Evolutionary conservation across 2,888 invertebrate species (phyloP), one percentile per base, ranked within the genome.

Genomic region (Yponomeuta plumbellus): DNA sequence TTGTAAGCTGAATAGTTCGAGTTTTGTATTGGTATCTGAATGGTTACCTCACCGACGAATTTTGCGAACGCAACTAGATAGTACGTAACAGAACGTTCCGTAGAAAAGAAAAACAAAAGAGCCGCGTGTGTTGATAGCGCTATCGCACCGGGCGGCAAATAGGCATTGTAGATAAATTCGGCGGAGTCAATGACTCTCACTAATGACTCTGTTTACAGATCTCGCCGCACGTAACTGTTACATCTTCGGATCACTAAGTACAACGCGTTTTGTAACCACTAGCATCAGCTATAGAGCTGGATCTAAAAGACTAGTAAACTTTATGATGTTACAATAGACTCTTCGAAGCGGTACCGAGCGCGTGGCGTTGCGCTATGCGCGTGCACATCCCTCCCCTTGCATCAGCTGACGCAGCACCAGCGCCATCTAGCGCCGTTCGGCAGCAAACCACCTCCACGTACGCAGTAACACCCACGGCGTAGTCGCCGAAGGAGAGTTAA

Each of bases 101-200:
- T 52, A 52, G 44, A 52, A 2, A 44, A 52, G 1, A 52, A 52
- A 52, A 52, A 52, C 44, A 52, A 52, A 52, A 52, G 6, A 1
- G 44, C 44, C 17, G 44, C 44, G 44, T 17, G 44, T 52, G 44
- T 52, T 52, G 44, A 52, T 52, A 52, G 44, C 44, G 44, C 44
- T 52, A 52, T 52, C 44, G 3, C 44, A 52, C 44, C 44, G 44
- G n/a, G n/a, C n/a, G n/a, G 2, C 44, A 17, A 52, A 17, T 52
- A 52, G 44, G 44, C 17, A 52, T 52, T 52, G 44, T 52, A 52
- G 44, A 52, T 52, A 52, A 52, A 52, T 52, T 52, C 44, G 44
- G 44, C 44, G 44, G 44, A 52, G 44, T 52, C 44, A 52, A 52
- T 52, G 44, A 52, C 44, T 52, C 17, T 17, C 44, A 17, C 44